phyloP scores from a whole-genome alignment of 2,888 invertebrate genomes.

The Cephonodes hylas region DNA sequence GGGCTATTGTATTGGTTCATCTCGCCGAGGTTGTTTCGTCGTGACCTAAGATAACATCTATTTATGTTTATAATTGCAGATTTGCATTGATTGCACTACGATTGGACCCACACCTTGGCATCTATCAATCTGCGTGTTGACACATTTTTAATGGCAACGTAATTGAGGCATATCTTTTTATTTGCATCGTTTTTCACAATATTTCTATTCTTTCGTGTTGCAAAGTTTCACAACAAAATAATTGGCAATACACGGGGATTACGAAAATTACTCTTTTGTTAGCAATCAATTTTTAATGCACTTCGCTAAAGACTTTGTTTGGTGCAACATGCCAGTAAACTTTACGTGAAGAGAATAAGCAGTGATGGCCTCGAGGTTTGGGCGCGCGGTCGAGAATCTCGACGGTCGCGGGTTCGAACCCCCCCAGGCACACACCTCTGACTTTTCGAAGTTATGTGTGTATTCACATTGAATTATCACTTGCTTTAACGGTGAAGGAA shows the following conservation, averaged over 20 bases:
- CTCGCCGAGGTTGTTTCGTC: background rate
- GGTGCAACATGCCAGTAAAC: background rate
- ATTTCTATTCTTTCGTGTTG: slow-evolving; percentile 2
- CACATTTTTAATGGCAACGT: slow-evolving; percentile 23
- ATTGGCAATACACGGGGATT: background rate
- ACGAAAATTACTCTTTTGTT: background rate
- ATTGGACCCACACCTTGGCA: slow-evolving; percentile 44
- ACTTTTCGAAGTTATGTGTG: no score
- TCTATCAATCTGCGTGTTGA: slow-evolving; percentile 43
- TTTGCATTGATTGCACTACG: slow-evolving; percentile 54
- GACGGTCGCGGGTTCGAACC: no score
- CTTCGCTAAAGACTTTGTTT: background rate
- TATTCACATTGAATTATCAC: no score
- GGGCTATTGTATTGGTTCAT: background rate
- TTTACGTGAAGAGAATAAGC: background rate
- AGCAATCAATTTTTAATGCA: background rate
- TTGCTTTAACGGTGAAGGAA: no score
- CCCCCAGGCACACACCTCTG: no score
- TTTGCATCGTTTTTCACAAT: slow-evolving; percentile 23
- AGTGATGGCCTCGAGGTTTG: no score
- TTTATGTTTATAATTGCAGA: slow-evolving; percentile 34
- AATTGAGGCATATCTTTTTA: slow-evolving; percentile 22
- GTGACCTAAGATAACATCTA: background rate
- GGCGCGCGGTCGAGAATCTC: no score
- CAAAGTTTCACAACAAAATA: background rate